Evolutionary conservation across 1,140 invertebrate genomes (phyloP).

Genomic region (Brachionus sp.): DNA sequence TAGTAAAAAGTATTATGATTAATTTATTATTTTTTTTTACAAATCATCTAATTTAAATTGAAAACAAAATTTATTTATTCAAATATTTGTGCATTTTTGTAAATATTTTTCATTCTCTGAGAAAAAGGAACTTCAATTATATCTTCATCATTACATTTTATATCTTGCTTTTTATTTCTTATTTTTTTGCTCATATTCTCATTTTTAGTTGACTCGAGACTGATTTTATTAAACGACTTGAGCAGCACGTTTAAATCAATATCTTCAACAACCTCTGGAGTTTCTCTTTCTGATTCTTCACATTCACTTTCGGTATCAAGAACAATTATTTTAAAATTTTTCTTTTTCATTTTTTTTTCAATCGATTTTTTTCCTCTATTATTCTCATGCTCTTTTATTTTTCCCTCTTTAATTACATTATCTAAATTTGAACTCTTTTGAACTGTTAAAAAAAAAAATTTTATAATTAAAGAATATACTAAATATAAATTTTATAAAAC

Average conservation of each 20-base stretch:
- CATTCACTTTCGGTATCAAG: slow-evolving; percentile 19
- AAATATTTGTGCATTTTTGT: slow-evolving; percentile 42
- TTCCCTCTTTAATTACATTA: not conserved
- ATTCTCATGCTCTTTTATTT: too few relatives aligned
- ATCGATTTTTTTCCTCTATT: not conserved
- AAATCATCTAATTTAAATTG: too few relatives aligned
- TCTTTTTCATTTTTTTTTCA: not conserved
- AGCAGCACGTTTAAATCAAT: not conserved
- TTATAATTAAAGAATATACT: too few relatives aligned
- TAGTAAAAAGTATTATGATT: too few relatives aligned
- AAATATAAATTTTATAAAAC: too few relatives aligned
- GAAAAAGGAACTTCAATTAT: slow-evolving; percentile 42
- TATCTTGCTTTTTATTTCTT: not conserved
- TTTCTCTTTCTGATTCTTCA: not conserved
- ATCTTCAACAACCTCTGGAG: not conserved
- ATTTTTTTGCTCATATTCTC: not conserved
- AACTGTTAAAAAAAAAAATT: not conserved
- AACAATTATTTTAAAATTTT: not conserved
- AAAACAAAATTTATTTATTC: too few relatives aligned
- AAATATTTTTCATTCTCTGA: slow-evolving; percentile 33
- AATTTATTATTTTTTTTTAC: too few relatives aligned
- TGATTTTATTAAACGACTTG: not conserved
- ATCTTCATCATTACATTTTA: not conserved
- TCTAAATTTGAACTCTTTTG: not conserved
- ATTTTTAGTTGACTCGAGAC: not conserved